Percentiles rank a stretch among this genome's conserved stretches.
phyloP scores from a whole-genome alignment of 2,888 invertebrate genomes.

The Tubulanus polymorphus region DNA sequence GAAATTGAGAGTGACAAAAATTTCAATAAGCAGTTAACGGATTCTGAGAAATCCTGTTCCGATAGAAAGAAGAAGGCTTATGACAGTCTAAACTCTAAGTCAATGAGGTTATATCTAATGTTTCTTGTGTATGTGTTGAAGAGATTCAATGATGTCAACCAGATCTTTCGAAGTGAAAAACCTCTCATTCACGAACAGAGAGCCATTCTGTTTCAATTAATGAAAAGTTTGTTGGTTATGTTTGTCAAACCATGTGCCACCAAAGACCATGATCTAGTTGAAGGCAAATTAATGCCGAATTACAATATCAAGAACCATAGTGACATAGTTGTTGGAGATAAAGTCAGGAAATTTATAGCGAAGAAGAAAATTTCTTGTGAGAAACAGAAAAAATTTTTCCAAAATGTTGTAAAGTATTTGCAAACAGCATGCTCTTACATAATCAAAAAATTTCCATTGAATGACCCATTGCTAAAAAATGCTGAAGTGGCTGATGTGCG shows the following conservation, averaged over 20 bases:
- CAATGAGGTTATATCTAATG: constrained; percentile 16
- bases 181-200: constrained; percentile 17
- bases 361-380: constrained; percentile 13
- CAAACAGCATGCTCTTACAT: constrained; percentile 15
- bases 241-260: constrained; percentile 16
- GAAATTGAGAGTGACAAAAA: too few relatives aligned
- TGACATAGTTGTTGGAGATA: constrained; percentile 8
- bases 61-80: too few relatives aligned
- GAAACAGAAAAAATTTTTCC: constrained; percentile 16
- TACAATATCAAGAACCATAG: background rate
- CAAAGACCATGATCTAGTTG: constrained; percentile 2
- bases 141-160: constrained; percentile 16
- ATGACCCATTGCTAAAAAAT: constrained; percentile 16
- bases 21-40: too few relatives aligned
- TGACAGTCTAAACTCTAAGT: too few relatives aligned
- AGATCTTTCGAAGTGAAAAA: constrained; percentile 12
- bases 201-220: constrained; percentile 1
- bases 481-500: constrained; percentile 20
- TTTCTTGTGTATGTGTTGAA: constrained; percentile 16
- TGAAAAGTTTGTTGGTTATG: constrained; percentile 6
- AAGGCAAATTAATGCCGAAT: constrained; percentile 6
- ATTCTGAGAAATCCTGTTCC: too few relatives aligned
- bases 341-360: constrained; percentile 12
- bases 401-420: constrained; percentile 14
- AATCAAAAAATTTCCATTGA: constrained; percentile 16